Evolutionary conservation across 1,140 invertebrate genomes (phyloP), one percentile per base, ranked within the genome.

Genomic region (Vollenhovia emeryi): DNA sequence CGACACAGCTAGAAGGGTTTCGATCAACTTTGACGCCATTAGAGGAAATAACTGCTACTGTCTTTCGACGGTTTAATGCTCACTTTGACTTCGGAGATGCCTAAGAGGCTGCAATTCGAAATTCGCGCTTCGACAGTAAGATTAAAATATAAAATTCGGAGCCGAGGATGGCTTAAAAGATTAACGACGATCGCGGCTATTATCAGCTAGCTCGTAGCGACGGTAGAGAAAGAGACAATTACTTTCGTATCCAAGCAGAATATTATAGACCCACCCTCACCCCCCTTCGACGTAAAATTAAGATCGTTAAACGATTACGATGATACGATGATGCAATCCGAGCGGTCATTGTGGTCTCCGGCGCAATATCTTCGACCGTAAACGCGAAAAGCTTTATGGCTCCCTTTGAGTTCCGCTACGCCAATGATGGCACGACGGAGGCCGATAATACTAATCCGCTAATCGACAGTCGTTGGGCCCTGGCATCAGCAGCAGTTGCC

Each of bases 391-490:
- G n/a, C 48, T 52, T 55, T 55, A 66, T 43, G 30, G 13, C 27
- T 57, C 21, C 33, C 30, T 36, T 69, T 36, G 78, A 40, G 8
- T 43, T 36, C 11, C 13, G n/a, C n/a, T 66, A 78, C 75, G 27
- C 57, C 59, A 66, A 64, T 66, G 59, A 79, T 79, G 45, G 27
- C 36, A 64, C 30, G 60, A 79, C 75, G 43, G 11, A 57, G 50
- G n/a, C 18, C 40, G 78, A 82, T 73, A 71, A 71, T 71, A 64
- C 75, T 71, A 71, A 80, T 55, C 60, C 75, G 75, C 43, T 71
- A 64, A 82, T 82, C 78, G 66, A 71, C 78, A 82, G 36, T 43
- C 78, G 21, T 33, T 33, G 27, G 36, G 36, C 24, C 62, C 36
- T 18, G 50, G 66, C 78, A 66, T 79, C 6, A 43, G 43, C 36